phyloP scores from a whole-genome alignment of 2,888 invertebrate species.

The Xylota segnis region DNA sequence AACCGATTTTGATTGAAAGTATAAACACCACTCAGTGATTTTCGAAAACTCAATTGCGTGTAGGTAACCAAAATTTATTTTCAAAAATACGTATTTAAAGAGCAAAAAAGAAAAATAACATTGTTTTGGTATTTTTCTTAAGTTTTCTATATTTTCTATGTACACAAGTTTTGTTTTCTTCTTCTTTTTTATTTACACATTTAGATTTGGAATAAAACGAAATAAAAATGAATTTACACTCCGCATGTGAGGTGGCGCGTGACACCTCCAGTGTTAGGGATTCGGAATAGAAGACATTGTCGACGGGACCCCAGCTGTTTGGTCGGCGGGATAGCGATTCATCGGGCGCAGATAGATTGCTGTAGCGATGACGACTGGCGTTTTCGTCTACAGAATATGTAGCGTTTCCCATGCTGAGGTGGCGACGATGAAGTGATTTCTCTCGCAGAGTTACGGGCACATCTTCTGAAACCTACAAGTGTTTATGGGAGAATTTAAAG shows the following conservation, averaged over 20 bases:
- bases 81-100: not conserved
- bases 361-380: constrained; percentile 79
- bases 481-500: constrained; percentile 18
- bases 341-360: constrained; percentile 81
- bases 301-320: constrained; percentile 84
- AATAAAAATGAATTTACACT: constrained; percentile 88
- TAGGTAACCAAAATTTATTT: constrained; percentile 2
- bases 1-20: constrained; percentile 41
- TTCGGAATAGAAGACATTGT: constrained; percentile 85
- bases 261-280: constrained; percentile 92
- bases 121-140: constrained; percentile 30
- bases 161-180: constrained; percentile 48
- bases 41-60: constrained; percentile 25
- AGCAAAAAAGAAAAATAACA: constrained; percentile 29
- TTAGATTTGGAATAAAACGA: constrained; percentile 28
- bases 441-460: constrained; percentile 81
- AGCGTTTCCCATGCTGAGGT: constrained; percentile 83
- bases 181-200: constrained; percentile 47
- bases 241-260: constrained; percentile 93
- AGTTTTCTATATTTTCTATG: constrained; percentile 22
- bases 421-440: constrained; percentile 82
- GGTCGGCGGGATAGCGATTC: constrained; percentile 80
- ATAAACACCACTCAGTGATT: constrained; percentile 33
- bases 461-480: constrained; percentile 79
- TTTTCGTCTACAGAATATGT: constrained; percentile 81